Base-by-base conservation (phyloP, 2,113 vertebrate genomes). In the Eurypyga helias region DNA sequence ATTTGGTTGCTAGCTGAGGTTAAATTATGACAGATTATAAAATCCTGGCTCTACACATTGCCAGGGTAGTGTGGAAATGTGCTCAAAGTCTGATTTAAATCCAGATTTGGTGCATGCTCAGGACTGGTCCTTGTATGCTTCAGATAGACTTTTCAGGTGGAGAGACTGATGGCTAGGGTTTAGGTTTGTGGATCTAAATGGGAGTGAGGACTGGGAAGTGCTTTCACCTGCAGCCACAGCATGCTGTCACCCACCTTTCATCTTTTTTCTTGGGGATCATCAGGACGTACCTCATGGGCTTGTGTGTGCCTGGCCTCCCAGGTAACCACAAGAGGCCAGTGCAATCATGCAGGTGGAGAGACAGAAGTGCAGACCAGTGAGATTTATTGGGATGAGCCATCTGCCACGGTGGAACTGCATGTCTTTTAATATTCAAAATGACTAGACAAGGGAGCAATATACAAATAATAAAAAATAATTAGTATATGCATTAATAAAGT, bases 321-420 rank as follows among this genome's bases (percentile, higher is more conserved):
- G 28, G 7, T 34, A 33, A 46, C 13, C 28, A 23, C 17, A 49
- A 64, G 62, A 60, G 7, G 41, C 6, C 48, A 60, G 25, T 13
- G 41, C 0, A 11, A 13, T n/a, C 11, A 13, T 0, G 0, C 6
- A 72, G 29, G 10, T 79, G 26, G 28, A 88, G 3, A 34, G 8
- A 1, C 34, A 61, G 20, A 89, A 61, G 4, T 33, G 10, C 38
- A 71, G 11, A 16, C 4, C 16, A 21, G 13, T 48, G 43, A n/a
- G 15, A 55, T 67, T 76, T 67, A 33, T 8, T 28, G n/a, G 20
- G 16, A 78, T 3, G 3, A 71, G 8, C 1, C 3, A 17, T n/a
- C 11, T 80, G 6, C 9, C 17, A 25, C 26, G n/a, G 25, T 79
- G n/a, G 8, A 79, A 19, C 4, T 49, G 9, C 17, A 11, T 45